Base-by-base conservation (phyloP, 2,797 vertebrate genomes). In the Caiman crocodilus region DNA sequence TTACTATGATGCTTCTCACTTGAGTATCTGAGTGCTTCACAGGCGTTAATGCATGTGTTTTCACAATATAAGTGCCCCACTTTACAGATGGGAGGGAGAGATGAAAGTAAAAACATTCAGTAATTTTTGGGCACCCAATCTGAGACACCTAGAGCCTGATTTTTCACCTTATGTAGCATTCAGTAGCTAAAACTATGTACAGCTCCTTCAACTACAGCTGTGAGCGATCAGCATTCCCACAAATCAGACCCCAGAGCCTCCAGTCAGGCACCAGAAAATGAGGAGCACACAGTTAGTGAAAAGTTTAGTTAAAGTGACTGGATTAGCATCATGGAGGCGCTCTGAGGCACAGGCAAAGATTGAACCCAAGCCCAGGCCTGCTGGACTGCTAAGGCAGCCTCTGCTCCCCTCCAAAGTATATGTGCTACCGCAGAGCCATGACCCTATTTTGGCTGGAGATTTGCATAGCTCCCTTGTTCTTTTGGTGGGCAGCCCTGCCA, bases 181-280 rank as follows among this genome's bases (percentile, higher is more conserved):
- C 81, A 32, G 63, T 50, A 30, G 30, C 32, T 56, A 57, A 58
- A 50, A 50, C 42, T 50, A 32, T 30, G 42, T 15, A 77, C 9
- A 58, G n/a, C 55, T 23, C 3, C 5, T 85, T 60, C 28, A 58
- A 63, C 85, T 84, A 42, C 26, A 77, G 17, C 59, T 85, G 63
- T 78, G 90, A 87, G 35, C 25, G 67, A 57, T 55, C 57, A 59
- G 61, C 15, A 59, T 4, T 2, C 56, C 73, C 56, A 79, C 23
- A 87, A 90, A 90, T 76, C 79, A 89, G 69, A 94, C 26, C 20
- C 73, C 32, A 55, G 25, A 18, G 28, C 11, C 32, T 78, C 9
- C 87, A 87, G 60, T 65, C 78, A 95, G 76, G 88, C 32, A 84
- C 17, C 23, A 87, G 84, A 90, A 93, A 80, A 85, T 80, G 58